A percentile compares a stretch with the other conserved stretches of the same genome.
phyloP scores from a whole-genome alignment of 2,888 invertebrate genomes.

The Pediacus dermestoides region DNA sequence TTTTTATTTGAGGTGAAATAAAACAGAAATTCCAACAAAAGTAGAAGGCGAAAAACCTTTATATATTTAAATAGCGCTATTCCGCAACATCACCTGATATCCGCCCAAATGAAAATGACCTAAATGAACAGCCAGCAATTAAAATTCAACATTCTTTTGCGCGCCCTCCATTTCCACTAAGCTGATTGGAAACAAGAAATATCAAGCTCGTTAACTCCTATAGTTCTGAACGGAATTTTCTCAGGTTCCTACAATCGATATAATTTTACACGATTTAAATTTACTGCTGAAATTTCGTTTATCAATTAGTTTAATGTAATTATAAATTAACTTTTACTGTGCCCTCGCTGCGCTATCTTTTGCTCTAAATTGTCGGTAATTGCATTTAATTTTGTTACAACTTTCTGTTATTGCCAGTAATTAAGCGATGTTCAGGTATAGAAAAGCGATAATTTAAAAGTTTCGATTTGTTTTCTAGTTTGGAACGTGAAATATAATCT shows the following conservation, averaged over 20 bases:
- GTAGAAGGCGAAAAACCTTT: no score
- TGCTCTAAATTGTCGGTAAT: no score
- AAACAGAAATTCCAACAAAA: no score
- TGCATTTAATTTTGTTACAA: not conserved
- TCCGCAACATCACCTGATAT: no score
- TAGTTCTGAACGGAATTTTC: slow-evolving; percentile 26
- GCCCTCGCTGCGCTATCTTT: not conserved
- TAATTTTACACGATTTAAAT: slow-evolving; percentile 25
- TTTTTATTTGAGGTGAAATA: no score
- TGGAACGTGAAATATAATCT: no score
- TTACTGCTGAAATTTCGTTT: slow-evolving; percentile 19
- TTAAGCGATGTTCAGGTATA: no score
- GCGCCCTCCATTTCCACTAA: slow-evolving; percentile 22
- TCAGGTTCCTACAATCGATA: slow-evolving; percentile 27
- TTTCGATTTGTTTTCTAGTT: not conserved
- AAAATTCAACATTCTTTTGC: slow-evolving; percentile 23
- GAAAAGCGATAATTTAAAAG: no score
- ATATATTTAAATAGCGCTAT: no score
- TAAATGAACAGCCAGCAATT: no score
- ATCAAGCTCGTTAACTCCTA: slow-evolving; percentile 34
- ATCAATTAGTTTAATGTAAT: slow-evolving; percentile 19
- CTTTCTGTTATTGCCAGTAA: not conserved
- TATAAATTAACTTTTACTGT: not conserved
- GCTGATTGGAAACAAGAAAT: slow-evolving; percentile 37
- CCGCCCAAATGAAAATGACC: no score